Conservation (phyloP, 2,888 invertebrate genomes). For the Endotricha flammealis region DNA sequence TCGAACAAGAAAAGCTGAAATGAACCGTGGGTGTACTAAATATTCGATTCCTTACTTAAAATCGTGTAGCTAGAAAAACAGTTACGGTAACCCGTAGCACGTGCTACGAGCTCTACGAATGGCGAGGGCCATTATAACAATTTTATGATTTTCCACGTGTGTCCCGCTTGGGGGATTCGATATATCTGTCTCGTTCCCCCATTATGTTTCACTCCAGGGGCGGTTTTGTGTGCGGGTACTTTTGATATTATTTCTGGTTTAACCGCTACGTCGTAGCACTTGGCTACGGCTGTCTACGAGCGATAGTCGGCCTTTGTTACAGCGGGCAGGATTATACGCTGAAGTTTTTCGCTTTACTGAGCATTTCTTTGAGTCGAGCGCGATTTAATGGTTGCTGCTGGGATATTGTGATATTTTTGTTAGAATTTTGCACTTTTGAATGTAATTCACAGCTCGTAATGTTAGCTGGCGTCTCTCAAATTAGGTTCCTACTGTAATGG, state of each 20-base stretch:
- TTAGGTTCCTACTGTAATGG: no score
- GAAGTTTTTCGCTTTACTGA: slow-evolving; percentile 5
- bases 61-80: not conserved
- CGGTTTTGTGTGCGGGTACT: slow-evolving; percentile 11
- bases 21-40: no score
- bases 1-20: no score
- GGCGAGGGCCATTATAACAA: slow-evolving; percentile 20
- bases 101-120: slow-evolving; percentile 21
- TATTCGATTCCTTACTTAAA: no score
- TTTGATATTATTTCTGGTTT: slow-evolving; percentile 22
- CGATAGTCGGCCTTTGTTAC: slow-evolving; percentile 28
- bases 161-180: slow-evolving; percentile 7
- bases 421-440: not conserved
- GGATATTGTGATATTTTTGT: not conserved
- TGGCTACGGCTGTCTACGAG: slow-evolving; percentile 23
- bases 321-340: slow-evolving; percentile 12
- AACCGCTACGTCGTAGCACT: slow-evolving; percentile 23
- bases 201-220: slow-evolving; percentile 23
- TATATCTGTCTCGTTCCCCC: slow-evolving; percentile 16
- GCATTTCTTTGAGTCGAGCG: slow-evolving; percentile 5
- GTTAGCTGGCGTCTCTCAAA: no score
- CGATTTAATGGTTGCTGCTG: slow-evolving; percentile 4
- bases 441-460: no score
- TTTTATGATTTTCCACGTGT: slow-evolving; percentile 21
- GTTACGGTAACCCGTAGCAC: slow-evolving; percentile 19